Percentiles rank a stretch among this genome's conserved stretches.
These are phyloP conservation scores for Cathartes aura DNA, from an alignment of 2,113 vertebrate species.

Conservation along the genomic window DNA sequence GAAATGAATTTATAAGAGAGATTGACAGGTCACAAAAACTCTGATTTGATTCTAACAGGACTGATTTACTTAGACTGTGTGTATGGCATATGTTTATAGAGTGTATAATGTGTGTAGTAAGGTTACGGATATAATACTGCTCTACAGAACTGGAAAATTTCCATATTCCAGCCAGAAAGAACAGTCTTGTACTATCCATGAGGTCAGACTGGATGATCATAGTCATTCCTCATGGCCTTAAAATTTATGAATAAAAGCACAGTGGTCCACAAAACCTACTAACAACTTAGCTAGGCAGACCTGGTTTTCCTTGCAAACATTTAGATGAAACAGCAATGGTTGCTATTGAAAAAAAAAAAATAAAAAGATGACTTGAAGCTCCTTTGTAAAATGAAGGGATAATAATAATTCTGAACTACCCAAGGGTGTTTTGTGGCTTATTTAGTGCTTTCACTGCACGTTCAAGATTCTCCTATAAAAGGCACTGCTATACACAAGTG, in stretches of 20 bases:
- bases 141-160: background rate
- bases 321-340: background rate
- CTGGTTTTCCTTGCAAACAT: background rate
- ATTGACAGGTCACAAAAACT: background rate
- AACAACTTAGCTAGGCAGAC: background rate
- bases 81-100: background rate
- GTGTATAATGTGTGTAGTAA: background rate
- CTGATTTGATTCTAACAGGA: background rate
- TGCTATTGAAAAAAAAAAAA: background rate
- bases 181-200: background rate
- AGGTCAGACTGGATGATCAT: background rate
- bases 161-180: background rate
- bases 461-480: conserved; percentile 21
- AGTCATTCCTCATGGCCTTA: background rate
- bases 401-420: background rate
- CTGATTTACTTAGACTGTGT: background rate
- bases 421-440: background rate
- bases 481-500: background rate
- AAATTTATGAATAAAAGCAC: background rate
- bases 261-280: background rate
- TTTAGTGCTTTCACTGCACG: background rate
- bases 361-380: background rate
- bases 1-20: background rate
- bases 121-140: background rate
- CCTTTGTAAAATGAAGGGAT: background rate